phyloP scores from a whole-genome alignment of 1,140 invertebrate genomes.

The Drosophila lini region DNA sequence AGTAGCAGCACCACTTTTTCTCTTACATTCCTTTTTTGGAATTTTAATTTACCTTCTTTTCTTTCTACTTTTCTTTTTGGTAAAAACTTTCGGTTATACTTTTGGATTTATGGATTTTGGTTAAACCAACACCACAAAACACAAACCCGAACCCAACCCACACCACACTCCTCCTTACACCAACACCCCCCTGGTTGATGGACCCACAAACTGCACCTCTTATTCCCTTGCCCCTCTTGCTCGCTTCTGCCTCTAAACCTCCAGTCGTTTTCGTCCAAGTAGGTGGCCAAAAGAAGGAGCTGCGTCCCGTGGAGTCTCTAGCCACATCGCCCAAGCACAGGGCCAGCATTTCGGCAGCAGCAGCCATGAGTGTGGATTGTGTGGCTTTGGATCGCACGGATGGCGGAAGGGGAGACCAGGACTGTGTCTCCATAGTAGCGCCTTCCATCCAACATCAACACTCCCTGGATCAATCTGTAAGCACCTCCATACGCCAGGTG shows the following conservation, averaged over 20 bases:
- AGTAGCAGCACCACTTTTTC: slow-evolving; percentile 15
- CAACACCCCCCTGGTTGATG: slow-evolving; percentile 61
- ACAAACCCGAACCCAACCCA: slow-evolving; percentile 18
- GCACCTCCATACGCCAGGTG: slow-evolving; percentile 73
- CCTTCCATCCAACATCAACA: slow-evolving; percentile 79
- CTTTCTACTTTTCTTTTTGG: slow-evolving; percentile 78
- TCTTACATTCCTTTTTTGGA: slow-evolving; percentile 20
- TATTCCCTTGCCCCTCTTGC: slow-evolving; percentile 3
- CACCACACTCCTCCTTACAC: slow-evolving; percentile 41
- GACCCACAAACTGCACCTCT: slow-evolving; percentile 59
- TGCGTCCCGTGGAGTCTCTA: slow-evolving; percentile 74
- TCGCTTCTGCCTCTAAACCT: slow-evolving; percentile 73
- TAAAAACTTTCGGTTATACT: slow-evolving; percentile 75
- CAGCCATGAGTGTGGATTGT: slow-evolving; percentile 73
- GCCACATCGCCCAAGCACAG: slow-evolving; percentile 84
- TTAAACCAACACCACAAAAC: slow-evolving; percentile 50
- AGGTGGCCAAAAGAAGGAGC: slow-evolving; percentile 84
- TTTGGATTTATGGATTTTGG: slow-evolving; percentile 81
- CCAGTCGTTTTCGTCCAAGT: slow-evolving; percentile 84
- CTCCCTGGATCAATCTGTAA: slow-evolving; percentile 74
- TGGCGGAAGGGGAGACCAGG: slow-evolving; percentile 47
- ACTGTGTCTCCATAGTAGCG: slow-evolving; percentile 39
- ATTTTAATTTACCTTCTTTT: slow-evolving; percentile 80
- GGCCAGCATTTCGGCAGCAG: slow-evolving; percentile 78
- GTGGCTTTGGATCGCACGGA: slow-evolving; percentile 54